These are phyloP conservation scores for Nyctibius bracteatus DNA, from an alignment of 2,113 vertebrate species.

Conservation along the genomic window DNA sequence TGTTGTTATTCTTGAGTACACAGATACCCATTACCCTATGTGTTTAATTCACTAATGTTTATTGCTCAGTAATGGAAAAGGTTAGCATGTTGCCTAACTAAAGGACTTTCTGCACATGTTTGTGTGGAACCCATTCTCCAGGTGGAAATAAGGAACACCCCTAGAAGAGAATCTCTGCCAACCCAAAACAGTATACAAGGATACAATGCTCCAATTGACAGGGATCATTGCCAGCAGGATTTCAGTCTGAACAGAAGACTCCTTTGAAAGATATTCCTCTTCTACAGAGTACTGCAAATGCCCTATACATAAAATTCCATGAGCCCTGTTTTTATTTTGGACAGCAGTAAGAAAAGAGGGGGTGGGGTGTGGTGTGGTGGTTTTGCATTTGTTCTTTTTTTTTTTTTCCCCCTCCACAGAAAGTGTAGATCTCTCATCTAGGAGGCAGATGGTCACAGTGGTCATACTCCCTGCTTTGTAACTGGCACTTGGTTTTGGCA, in stretches of 20 bases:
- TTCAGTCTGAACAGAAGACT: conserved; percentile 9
- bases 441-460: conserved; percentile 37
- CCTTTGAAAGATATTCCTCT: not conserved
- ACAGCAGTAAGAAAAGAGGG: not conserved
- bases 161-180: not conserved
- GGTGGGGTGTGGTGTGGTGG: not conserved
- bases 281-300: not conserved
- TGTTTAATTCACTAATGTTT: conserved; percentile 19
- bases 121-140: not conserved
- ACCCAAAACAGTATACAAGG: not conserved
- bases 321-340: not conserved
- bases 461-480: conserved; percentile 10
- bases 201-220: not conserved
- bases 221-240: not conserved
- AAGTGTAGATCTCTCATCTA: too few relatives aligned
- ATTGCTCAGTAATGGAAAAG: not conserved
- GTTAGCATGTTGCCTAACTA: not conserved
- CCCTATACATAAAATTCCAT: not conserved
- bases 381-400: not conserved
- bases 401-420: too few relatives aligned
- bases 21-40: not conserved
- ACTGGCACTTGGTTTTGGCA: conserved; percentile 28
- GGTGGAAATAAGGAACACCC: not conserved
- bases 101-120: not conserved
- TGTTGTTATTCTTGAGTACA: not conserved